Evolutionary conservation across 2,113 vertebrate species (phyloP), one percentile per base, ranked within the genome.

Genomic region (Vombatus ursinus): DNA sequence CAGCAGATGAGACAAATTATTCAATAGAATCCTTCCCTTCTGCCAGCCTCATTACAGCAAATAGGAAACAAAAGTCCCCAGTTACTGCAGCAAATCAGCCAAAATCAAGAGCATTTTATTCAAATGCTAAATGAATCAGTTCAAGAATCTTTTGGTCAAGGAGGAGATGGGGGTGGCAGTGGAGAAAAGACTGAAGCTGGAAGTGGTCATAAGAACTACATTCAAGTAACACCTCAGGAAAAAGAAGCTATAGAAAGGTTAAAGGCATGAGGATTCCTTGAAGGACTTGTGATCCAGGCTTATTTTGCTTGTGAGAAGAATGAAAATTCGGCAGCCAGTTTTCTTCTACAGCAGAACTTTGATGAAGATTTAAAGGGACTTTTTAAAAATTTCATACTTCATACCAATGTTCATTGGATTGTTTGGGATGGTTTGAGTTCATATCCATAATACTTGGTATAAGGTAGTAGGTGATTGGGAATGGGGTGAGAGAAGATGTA

Each of bases 271-370:
- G 99, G 99, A 98, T 99, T 99, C 98, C 99, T 99, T 96, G 99
- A 99, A 99, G 99, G 99, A 99, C 99, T 99, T 98, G 99, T 99
- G 98, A 99, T 99, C 97, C 99, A 99, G 97, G 99, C 99, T 0
- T 99, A 99, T 99, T 99, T 99, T 96, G 99, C 99, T 95, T 99
- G 99, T 97, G 99, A 99, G 99, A 99, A 99, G 99, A 99, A 99
- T 92, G 99, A 99, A 98, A 99, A 99, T 98, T 98, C 99, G 99
- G 99, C 99, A 96, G 99, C 99, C 98, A 99, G 99, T 99, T 99
- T 99, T 98, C 99, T 99, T 98, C 99, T 99, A 99, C 99, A 99
- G 96, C 99, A 99, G 99, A 99, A 99, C 98, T 99, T 99, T 97
- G 99, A 99, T 25, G 99, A 99, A 97, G 99, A 99, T 98, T 99